Base-by-base conservation (phyloP, 2,797 vertebrate genomes). In the Trichosurus vulpecula region DNA sequence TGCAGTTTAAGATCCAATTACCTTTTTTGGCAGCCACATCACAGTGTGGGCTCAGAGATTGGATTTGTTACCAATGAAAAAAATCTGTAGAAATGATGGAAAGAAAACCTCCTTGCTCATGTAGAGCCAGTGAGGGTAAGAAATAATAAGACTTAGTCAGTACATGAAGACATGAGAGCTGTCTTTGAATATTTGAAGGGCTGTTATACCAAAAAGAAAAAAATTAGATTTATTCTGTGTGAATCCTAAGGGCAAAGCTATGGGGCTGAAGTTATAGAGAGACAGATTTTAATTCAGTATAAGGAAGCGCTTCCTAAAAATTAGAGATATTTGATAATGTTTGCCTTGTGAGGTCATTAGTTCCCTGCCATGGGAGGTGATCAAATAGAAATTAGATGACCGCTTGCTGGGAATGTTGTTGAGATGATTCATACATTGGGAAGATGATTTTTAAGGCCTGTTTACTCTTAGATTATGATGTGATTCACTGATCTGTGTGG, bases 1-100 rank as follows among this genome's bases (percentile, higher is more conserved):
- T 97, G 93, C 91, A 90, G 93, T 94, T 95, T 96, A 96, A 97
- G 97, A 97, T 97, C 92, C 93, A 97, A 97, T 96, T 97, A 96
- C 89, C 92, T 97, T 94, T 96, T 97, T 97, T 96, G 96, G 94
- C 95, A 97, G 92, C 91, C 91, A 90, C 95, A 96, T 96, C 93
- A 95, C 52, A 96, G 91, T 94, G 92, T 97, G 94, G 96, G 87
- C 95, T 97, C 3, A 0, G 51, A 0, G 54, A 90, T 57, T 96
- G 97, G 96, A 95, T 96, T 98, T 94, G 94, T 81, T 97, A 94
- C 96, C 94, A 96, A 97, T 87, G 74, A 87, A 87, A 87, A 47
- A 87, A 87, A 87, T 87, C 74, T 87, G 41, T 51, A 87, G 74
- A 87, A 87, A 87, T 87, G 74, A 87, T 51, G 74, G 41, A 87